Evolutionary conservation across 2,888 invertebrate genomes (phyloP), one percentile per base, ranked within the genome.

Genomic region (Chrysina gloriosa): DNA sequence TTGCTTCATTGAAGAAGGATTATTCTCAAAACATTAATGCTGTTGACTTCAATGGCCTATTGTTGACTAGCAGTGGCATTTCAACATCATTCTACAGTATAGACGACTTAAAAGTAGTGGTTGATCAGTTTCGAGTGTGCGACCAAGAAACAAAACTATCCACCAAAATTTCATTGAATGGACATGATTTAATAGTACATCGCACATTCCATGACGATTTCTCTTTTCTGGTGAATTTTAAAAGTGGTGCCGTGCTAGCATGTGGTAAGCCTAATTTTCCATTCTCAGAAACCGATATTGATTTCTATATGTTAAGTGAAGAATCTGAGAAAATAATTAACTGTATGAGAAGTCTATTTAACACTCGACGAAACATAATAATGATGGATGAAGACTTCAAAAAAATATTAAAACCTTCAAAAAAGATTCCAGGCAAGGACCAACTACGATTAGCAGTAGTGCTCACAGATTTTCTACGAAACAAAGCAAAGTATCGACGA

Each of bases 81-180:
- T 36, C 69, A 9, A 69, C 69, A 5, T 50, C 65, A 21, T 69
- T 69, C 23, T 56, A 69, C 31, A 69, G 69, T 42, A 48, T 65
- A 42, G 69, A 69, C 19, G 29, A 50, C 31, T 50, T 69, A 31
- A 65, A 64, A 48, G 61, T 69, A 11, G 21, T 39, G 19, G 56
- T 69, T 9, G 31, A 69, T 7, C 65, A 61, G 63, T 21, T 29
- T 7, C 63, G 47, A 47, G 31, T 63, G 19, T 52, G 42, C 7
- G 63, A 64, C 21, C 11, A 42, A 63, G 16, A 39, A 21, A 29
- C 50, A 19, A 63, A 11, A 14, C 25, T 68, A 42, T 68, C 68
- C 2, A 47, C 47, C 29, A 68, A 52, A 25, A 29, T 68, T 45
- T 11, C 21, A 3, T 25, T 68, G 9, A 68, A 68, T 54, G 34